phyloP scores from a whole-genome alignment of 1,140 invertebrate species.

The Drosophila gunungcola region DNA sequence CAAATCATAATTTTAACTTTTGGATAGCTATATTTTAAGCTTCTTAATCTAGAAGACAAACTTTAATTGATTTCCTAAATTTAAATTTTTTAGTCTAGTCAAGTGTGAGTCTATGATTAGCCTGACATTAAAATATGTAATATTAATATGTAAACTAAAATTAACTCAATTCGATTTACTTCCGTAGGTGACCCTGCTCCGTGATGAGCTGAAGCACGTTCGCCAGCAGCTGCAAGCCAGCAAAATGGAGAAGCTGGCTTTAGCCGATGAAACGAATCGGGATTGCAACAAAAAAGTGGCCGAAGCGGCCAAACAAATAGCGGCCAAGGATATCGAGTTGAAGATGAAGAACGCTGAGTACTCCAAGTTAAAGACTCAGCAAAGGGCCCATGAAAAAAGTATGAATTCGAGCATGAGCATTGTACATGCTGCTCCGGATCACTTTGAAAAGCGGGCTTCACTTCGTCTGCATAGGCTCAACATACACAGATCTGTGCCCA shows the following conservation, averaged over 20 bases:
- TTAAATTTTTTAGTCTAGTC: no score
- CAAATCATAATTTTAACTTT: no score
- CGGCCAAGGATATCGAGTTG: slow-evolving; percentile 60
- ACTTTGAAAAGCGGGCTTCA: slow-evolving; percentile 11
- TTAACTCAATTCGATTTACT: background rate
- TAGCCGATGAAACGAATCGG: slow-evolving; percentile 50
- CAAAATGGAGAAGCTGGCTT: slow-evolving; percentile 70
- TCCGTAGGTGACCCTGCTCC: slow-evolving; percentile 60
- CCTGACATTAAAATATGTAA: no score
- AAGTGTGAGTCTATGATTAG: no score
- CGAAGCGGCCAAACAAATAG: slow-evolving; percentile 55
- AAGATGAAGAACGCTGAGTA: slow-evolving; percentile 61
- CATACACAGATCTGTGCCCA: slow-evolving; percentile 21
- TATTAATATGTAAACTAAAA: background rate
- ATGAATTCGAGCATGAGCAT: slow-evolving; percentile 17
- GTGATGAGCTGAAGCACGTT: slow-evolving; percentile 70
- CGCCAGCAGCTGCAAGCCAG: slow-evolving; percentile 68
- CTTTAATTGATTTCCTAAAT: no score
- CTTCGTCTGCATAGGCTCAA: slow-evolving; percentile 45
- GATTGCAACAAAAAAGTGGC: slow-evolving; percentile 66
- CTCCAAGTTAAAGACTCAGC: slow-evolving; percentile 41
- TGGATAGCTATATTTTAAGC: no score
- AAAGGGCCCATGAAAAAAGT: slow-evolving; percentile 17
- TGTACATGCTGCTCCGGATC: slow-evolving; percentile 7
- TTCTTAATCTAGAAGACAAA: no score